Conservation (phyloP, 2,113 vertebrate genomes). For the Pterocles burchelli region DNA sequence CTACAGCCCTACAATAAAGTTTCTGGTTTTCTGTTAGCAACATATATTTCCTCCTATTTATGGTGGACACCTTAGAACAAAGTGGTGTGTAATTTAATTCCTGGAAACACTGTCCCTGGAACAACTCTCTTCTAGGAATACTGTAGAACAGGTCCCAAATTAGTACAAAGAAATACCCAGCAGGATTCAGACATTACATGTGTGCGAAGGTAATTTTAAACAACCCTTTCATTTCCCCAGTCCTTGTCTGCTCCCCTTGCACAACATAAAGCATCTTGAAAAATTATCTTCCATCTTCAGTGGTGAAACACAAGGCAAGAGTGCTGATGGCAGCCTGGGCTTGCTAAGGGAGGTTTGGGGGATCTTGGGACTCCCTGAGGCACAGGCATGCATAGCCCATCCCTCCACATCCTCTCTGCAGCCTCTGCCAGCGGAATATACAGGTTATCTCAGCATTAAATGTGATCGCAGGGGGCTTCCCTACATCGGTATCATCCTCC, state of each 20-base stretch:
- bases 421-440: not conserved
- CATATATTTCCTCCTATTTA: not conserved
- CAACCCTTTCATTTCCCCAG: not conserved
- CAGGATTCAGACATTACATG: not conserved
- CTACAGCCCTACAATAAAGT: not conserved
- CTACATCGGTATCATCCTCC: not conserved
- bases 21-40: not conserved
- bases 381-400: fast-evolving
- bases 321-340: not conserved
- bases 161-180: not conserved
- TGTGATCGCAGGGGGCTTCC: not conserved
- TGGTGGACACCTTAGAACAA: not conserved
- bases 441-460: not conserved
- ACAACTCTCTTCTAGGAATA: not conserved
- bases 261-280: not conserved
- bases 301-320: not conserved
- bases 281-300: not conserved
- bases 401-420: fast-evolving
- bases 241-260: not conserved
- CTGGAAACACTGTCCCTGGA: not conserved
- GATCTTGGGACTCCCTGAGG: not conserved
- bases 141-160: not conserved
- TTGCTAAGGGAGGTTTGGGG: not conserved
- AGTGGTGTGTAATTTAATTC: not conserved
- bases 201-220: not conserved